Base-by-base conservation (phyloP, 2,113 vertebrate genomes). In the Coracopsis vasa region DNA sequence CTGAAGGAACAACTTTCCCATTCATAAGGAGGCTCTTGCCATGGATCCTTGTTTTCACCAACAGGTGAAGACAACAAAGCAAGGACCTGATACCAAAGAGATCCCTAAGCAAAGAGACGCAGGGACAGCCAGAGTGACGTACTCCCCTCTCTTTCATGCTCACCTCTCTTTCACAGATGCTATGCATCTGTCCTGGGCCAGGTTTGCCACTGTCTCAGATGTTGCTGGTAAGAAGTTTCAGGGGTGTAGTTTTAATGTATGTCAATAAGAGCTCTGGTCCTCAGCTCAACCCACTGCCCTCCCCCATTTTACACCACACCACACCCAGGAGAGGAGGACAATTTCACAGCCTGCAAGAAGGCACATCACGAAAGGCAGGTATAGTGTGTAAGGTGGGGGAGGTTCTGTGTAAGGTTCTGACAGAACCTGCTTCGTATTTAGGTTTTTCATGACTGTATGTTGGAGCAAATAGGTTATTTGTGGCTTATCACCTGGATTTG, bases 251-350 rank as follows among this genome's bases (percentile, higher is more conserved):
- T 73, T 27, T 19, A n/a, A 7, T 16, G 8, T 12, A 7, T n/a
- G 17, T 35, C 54, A 60, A 12, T 50, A 79, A 67, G 53, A 31
- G 11, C 60, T 78, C 73, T 53, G 73, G 10, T 31, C 47, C 42
- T 33, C 58, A 48, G 27, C n/a, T 77, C 11, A 0, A 5, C 8
- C 15, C 3, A 1, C 27, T 42, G 21, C 10, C 27, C 21, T 5
- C 37, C 33, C 13, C 5, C 1, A 1, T 42, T 61, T 27, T n/a
- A 44, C 27, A 58, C 5, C 16, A 64, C 69, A 31, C 11, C 12
- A 16, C n/a, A 41, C 6, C 2, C 51, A 51, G 62, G 37, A 69
- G 25, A 54, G 51, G 18, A 58, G 48, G 39, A 28, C 1, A 2
- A 33, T 37, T 8, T 14, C 53, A n/a, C 31, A 78, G 69, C 10